These are phyloP conservation scores for Rhombomys opimus DNA, from an alignment of 2,113 vertebrate species.

Conservation along the genomic window DNA sequence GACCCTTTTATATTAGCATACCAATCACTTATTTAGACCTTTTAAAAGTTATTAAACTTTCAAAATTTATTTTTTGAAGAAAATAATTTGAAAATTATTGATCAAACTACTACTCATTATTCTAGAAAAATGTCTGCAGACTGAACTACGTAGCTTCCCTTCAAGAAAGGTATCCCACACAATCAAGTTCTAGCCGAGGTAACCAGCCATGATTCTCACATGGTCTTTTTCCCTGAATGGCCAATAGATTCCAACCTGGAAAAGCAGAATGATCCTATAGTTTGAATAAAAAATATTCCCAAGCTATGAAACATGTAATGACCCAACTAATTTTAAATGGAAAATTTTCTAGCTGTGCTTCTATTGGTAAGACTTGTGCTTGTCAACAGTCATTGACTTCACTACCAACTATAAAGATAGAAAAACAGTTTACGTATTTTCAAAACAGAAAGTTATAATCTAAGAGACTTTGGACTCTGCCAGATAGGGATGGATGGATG, in stretches of 20 bases:
- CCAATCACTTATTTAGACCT: background rate
- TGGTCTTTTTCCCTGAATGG: background rate
- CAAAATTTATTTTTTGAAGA: background rate
- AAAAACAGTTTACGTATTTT: slow-evolving; percentile 46
- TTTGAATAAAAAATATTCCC: background rate
- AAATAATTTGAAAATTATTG: background rate
- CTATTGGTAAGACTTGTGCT: background rate
- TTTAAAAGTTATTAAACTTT: background rate
- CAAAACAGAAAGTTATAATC: background rate
- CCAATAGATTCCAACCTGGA: background rate
- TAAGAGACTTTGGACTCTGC: background rate
- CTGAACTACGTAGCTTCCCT: background rate
- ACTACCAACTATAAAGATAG: slow-evolving; percentile 13
- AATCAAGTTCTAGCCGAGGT: background rate
- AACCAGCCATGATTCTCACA: background rate
- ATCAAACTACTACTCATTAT: background rate
- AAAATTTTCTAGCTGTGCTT: background rate
- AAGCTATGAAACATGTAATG: slow-evolving; percentile 21
- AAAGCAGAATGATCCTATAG: background rate
- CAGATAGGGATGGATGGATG: background rate
- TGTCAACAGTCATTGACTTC: slow-evolving; percentile 11
- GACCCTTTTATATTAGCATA: background rate
- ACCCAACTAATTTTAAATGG: slow-evolving; percentile 39
- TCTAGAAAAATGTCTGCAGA: background rate
- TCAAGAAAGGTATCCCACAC: background rate